Percentiles rank a stretch among this genome's conserved stretches.
Conservation (phyloP, 2,888 invertebrate genomes). For the Aporophyla lueneburgensis region DNA sequence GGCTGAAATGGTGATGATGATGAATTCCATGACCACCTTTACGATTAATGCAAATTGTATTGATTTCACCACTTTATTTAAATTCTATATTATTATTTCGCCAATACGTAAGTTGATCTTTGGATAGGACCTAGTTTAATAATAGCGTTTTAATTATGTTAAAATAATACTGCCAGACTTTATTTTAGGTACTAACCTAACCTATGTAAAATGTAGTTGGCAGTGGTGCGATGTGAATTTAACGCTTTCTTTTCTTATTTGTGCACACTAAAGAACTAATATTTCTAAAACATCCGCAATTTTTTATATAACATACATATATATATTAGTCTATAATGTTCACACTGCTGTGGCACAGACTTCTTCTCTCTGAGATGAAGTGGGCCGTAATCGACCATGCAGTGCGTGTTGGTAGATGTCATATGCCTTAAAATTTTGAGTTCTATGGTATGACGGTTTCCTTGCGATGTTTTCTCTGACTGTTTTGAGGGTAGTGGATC, state of each 20-base stretch:
- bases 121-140: background rate
- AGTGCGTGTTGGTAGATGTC: too few species aligned
- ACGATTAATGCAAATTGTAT: background rate
- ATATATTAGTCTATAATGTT: too few species aligned
- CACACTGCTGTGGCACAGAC: too few species aligned
- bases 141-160: background rate
- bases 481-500: too few species aligned
- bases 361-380: too few species aligned
- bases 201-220: background rate
- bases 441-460: too few species aligned
- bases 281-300: background rate
- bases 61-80: background rate
- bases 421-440: too few species aligned
- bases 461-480: too few species aligned
- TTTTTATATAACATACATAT: too few species aligned
- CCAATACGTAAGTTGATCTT: background rate
- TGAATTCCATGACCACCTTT: background rate
- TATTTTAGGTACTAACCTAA: background rate
- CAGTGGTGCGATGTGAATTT: background rate
- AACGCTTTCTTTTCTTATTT: background rate
- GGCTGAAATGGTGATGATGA: too few species aligned
- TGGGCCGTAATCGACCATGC: too few species aligned
- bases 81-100: background rate
- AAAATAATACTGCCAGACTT: background rate
- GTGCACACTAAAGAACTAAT: background rate